Evolutionary conservation across 2,888 invertebrate genomes (phyloP), one percentile per base, ranked within the genome.

Genomic region (Nysson spinosus): DNA sequence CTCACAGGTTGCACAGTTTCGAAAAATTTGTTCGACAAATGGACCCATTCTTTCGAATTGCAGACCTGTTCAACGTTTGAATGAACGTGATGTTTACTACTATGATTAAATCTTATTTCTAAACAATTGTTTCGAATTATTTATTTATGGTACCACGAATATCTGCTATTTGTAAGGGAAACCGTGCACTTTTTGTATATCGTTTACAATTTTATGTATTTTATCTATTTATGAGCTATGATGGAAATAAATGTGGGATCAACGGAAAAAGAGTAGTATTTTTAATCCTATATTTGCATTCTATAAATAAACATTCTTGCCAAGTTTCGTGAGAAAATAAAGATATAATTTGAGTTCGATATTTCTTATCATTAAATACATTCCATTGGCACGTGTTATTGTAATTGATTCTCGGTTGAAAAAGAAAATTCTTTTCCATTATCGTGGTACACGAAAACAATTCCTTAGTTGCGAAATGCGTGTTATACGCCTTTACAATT

Each of bases 51-150:
- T 74, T 4, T 46, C 64, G 0, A 83, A 83, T 28, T 78, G 75
- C 44, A 75, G 81, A 28, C 79, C 81, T 0, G 82, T 83, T 9
- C 82, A 83, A 58, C 70, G 61, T 20, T 47, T 83, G 1, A 81
- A 83, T 44, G 78, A 81, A 17, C 82, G 83, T n/a, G 72, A 78
- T 37, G 71, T 85, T 16, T 83, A 76, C 37, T 83, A 78, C 52
- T 75, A 84, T 32, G 75, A 79, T 9, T 83, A 55, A 71, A 28
- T 32, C 6, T 26, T 3, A 20, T 14, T 7, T 5, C 6, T 5
- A 14, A 4, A n/a, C n/a, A 30, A 7, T 30, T 30, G 7, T 11
- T n/a, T 3, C 1, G n/a, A n/a, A n/a, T n/a, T n/a, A n/a, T n/a
- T n/a, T n/a, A n/a, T n/a, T n/a, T n/a, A n/a, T n/a, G n/a, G n/a